Evolutionary conservation across 2,888 invertebrate species (phyloP).

Genomic region (Trilocha varians): DNA sequence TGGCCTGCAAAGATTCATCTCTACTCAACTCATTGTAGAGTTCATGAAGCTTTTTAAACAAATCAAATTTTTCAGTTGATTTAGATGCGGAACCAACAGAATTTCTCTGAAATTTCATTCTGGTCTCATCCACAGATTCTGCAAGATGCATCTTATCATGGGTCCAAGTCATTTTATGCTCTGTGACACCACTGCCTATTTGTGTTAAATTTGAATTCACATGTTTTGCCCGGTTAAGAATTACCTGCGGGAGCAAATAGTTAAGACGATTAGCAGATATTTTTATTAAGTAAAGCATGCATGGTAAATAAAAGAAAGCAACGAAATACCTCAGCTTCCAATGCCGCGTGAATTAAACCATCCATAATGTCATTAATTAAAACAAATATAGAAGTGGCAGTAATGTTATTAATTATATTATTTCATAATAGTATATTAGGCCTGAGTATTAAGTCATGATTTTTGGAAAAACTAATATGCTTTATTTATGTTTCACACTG

Average conservation of each 20-base stretch:
- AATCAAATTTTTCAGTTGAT: conserved; percentile 58
- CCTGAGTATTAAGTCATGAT: conserved; percentile 71
- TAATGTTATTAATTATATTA: conserved; percentile 52
- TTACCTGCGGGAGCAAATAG: conserved; percentile 47
- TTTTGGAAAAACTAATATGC: conserved; percentile 64
- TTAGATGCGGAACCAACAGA: conserved; percentile 49
- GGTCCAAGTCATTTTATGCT: conserved; percentile 72
- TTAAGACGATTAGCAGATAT: conserved; percentile 8
- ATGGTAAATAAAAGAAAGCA: conserved; percentile 39
- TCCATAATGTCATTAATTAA: conserved; percentile 71
- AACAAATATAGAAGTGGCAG: conserved; percentile 58
- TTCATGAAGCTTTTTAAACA: conserved; percentile 67
- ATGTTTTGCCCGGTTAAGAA: conserved; percentile 67
- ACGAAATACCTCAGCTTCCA: conserved; percentile 68
- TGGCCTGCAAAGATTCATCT: conserved; percentile 58
- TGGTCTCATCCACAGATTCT: conserved; percentile 64
- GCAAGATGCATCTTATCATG: conserved; percentile 67
- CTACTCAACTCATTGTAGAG: conserved; percentile 62
- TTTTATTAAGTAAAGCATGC: conserved; percentile 17
- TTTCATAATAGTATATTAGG: conserved; percentile 60
- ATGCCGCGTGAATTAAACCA: conserved; percentile 74
- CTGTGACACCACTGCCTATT: conserved; percentile 62
- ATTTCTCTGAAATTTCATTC: conserved; percentile 63
- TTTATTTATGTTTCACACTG: conserved; percentile 73
- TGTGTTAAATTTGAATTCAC: conserved; percentile 61